These are phyloP conservation scores for Caenorhabditis inopinata DNA, from an alignment of 1,140 invertebrate species.

Conservation along the genomic window DNA sequence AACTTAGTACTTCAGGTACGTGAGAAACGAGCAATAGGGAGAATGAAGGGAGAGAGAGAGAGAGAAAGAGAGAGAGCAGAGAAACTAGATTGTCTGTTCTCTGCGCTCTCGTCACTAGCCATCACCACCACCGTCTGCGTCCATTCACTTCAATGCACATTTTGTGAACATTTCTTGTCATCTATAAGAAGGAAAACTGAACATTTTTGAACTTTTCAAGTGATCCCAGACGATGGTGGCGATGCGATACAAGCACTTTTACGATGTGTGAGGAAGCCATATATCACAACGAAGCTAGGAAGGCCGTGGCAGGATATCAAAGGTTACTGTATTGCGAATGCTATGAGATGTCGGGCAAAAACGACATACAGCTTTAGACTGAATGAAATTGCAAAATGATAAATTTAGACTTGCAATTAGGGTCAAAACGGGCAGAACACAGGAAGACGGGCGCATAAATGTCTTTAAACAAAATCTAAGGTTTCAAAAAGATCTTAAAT, in stretches of 20 bases:
- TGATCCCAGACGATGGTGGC: conserved; percentile 33
- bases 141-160: background rate
- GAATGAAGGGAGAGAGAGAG: no score
- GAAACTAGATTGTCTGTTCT: no score
- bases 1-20: conserved; percentile 49
- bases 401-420: no score
- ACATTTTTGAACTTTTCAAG: background rate
- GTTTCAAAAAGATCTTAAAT: no score
- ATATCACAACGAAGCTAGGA: conserved; percentile 18
- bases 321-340: background rate
- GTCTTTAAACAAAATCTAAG: no score
- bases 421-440: no score
- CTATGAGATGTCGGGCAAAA: no score
- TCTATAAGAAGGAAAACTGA: background rate
- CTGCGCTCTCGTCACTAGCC: background rate
- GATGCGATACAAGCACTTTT: conserved; percentile 33
- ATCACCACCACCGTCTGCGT: conserved; percentile 15
- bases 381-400: no score
- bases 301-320: background rate
- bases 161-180: background rate
- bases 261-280: conserved; percentile 25
- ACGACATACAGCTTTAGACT: no score
- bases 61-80: no score
- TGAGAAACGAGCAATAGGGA: no score
- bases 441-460: no score